phyloP scores from a whole-genome alignment of 2,113 vertebrate species.

The Apodemus sylvaticus region DNA sequence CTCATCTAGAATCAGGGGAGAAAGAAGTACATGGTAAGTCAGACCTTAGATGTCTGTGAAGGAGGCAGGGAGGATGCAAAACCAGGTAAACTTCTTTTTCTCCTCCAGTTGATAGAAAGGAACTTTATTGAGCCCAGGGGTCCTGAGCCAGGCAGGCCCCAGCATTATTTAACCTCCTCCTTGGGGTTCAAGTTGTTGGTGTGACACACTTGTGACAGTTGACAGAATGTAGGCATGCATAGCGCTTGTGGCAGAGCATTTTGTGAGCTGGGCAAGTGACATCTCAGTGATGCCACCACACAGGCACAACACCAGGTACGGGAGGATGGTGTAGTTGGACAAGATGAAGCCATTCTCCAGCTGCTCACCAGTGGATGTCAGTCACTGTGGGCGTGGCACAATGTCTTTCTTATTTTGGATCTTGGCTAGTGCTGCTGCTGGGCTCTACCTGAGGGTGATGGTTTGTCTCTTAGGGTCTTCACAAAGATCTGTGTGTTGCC shows the following conservation, averaged over 20 bases:
- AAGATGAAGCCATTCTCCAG: not conserved
- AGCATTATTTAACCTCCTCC: not conserved
- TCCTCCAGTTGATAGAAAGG: not conserved
- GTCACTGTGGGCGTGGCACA: not conserved
- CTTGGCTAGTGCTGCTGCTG: not conserved
- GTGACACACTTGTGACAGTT: not conserved
- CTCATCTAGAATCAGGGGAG: not conserved
- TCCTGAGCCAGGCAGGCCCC: not conserved
- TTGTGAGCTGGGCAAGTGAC: not conserved
- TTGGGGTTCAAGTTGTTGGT: not conserved
- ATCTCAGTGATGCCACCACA: not conserved
- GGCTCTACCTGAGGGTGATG: not conserved
- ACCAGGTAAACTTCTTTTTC: not conserved
- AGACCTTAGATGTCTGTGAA: not conserved
- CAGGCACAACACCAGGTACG: not conserved
- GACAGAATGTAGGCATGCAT: not conserved
- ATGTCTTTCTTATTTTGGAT: not conserved
- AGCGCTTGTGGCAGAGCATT: not conserved
- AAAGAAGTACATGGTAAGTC: not conserved
- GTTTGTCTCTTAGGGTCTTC: not conserved
- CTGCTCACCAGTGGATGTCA: not conserved
- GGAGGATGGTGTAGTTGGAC: too few relatives aligned
- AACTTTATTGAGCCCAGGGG: not conserved
- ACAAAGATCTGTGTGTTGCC: not conserved
- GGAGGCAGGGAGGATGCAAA: not conserved